A percentile compares a stretch with the other conserved stretches of the same genome.
Conservation (phyloP, 2,888 invertebrate genomes). For the Metalampra italica region DNA sequence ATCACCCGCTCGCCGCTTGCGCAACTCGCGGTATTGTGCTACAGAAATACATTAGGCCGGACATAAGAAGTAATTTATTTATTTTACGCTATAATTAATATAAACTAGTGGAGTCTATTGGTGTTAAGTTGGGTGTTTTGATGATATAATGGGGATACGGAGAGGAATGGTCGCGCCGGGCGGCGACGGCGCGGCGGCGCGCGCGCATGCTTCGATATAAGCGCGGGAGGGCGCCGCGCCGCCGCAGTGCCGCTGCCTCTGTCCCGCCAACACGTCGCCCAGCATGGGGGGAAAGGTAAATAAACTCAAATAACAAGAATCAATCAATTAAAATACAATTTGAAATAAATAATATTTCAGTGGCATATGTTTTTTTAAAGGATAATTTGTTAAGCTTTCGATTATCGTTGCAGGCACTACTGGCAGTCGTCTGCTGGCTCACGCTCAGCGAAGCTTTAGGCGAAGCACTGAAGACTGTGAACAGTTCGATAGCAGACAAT, state of each 20-base stretch:
- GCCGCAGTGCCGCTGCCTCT: constrained; percentile 56
- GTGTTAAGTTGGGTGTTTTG: constrained; percentile 1
- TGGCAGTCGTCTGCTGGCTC: constrained; percentile 49
- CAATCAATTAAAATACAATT: neutral
- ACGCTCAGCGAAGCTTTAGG: constrained; percentile 33
- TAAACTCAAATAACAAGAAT: constrained; percentile 8
- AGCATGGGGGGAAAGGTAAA: constrained; percentile 68
- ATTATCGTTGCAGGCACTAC: constrained; percentile 47
- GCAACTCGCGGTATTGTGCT: constrained; percentile 23
- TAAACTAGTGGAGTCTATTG: neutral
- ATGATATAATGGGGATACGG: constrained; percentile 47
- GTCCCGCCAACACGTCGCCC: constrained; percentile 46
- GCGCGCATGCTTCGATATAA: constrained; percentile 50
- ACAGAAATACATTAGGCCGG: constrained; percentile 19
- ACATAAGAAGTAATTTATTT: constrained; percentile 38
- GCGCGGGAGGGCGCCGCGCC: constrained; percentile 44
- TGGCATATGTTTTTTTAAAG: neutral
- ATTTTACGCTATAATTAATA: constrained; percentile 19
- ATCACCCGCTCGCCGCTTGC: constrained; percentile 28
- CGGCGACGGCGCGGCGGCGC: constrained; percentile 28
- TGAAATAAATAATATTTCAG: too few relatives aligned
- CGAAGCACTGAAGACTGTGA: constrained; percentile 31
- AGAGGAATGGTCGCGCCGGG: constrained; percentile 14
- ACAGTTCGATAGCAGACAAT: constrained; percentile 41
- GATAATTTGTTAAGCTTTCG: neutral